Percentiles rank a stretch among this genome's conserved stretches.
These are phyloP conservation scores for Phasianus colchicus DNA, from an alignment of 2,113 vertebrate genomes.

Conservation along the genomic window DNA sequence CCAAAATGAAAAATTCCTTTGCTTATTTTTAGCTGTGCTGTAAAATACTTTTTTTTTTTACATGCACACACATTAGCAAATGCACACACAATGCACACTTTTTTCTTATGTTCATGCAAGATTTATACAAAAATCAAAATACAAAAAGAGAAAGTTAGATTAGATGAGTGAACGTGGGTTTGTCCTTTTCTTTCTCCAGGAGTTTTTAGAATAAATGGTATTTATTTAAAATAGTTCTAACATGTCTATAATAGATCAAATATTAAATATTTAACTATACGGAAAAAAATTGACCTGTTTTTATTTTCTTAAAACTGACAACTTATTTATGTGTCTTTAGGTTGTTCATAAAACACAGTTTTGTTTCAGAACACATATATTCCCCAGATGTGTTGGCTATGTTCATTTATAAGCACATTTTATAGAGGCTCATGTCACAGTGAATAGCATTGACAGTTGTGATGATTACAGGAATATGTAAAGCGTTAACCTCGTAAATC, in stretches of 20 bases:
- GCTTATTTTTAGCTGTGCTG: neutral
- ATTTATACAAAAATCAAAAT: neutral
- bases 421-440: neutral
- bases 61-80: neutral
- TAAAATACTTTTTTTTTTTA: neutral
- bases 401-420: slow-evolving; percentile 18
- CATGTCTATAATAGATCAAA: neutral
- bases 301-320: neutral
- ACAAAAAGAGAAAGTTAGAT: neutral
- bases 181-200: neutral
- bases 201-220: neutral
- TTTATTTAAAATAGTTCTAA: neutral
- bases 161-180: neutral
- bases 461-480: slow-evolving; percentile 14
- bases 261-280: neutral
- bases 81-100: fast-evolving
- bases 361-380: neutral
- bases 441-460: neutral
- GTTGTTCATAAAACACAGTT: neutral
- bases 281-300: neutral
- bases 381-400: neutral
- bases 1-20: neutral
- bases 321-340: neutral
- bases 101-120: neutral
- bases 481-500: slow-evolving; percentile 26